Percentiles rank a stretch among this genome's conserved stretches.
phyloP scores from a whole-genome alignment of 2,113 vertebrate species.

The Albula glossodonta region DNA sequence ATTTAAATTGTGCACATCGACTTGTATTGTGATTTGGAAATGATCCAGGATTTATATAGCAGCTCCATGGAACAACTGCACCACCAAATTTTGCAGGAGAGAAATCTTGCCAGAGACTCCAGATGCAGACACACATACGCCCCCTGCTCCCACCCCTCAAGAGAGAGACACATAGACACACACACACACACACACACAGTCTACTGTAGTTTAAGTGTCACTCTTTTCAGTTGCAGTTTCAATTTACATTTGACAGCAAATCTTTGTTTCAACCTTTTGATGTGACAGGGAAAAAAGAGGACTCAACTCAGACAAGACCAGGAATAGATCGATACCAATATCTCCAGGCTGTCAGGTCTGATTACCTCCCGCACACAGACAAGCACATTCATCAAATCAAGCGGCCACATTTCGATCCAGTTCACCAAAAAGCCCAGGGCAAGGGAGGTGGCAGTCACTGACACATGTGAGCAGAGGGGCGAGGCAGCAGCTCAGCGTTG shows the following conservation, averaged over 20 bases:
- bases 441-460: neutral
- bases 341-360: slow-evolving; percentile 11
- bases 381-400: slow-evolving; percentile 19
- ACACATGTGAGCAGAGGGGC: neutral
- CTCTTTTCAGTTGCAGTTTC: neutral
- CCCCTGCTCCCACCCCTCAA: neutral
- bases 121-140: neutral
- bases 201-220: neutral
- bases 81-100: neutral
- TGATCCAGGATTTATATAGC: neutral
- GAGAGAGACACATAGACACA: neutral
- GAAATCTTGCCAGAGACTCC: neutral
- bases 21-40: neutral
- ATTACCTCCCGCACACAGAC: slow-evolving; percentile 6
- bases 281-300: neutral
- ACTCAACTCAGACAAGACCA: neutral
- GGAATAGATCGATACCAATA: slow-evolving; percentile 23
- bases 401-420: slow-evolving; percentile 8
- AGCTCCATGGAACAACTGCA: neutral
- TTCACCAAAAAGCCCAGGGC: neutral
- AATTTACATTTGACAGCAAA: slow-evolving; percentile 4
- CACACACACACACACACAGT: neutral
- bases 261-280: neutral
- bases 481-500: neutral
- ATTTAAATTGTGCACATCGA: neutral